Base-by-base conservation (phyloP, 92 coral and sea anemone genomes). In the Umimayanthus chanpuru region DNA sequence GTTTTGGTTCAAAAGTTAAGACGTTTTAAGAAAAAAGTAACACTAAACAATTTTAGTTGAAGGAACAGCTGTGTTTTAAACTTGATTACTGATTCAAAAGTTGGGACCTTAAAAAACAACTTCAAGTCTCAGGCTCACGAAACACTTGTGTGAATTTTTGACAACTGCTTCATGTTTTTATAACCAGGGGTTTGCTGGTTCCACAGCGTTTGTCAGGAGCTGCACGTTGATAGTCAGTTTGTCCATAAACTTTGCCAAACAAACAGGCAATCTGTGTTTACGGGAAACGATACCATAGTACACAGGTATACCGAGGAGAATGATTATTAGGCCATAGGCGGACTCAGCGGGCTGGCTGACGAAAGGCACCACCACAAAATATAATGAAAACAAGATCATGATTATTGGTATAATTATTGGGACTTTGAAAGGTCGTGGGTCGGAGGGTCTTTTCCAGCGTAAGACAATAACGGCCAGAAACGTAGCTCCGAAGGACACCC, bases 281-380 rank as follows among this genome's bases (percentile, higher is more conserved):
- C 78, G 78, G 10, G 28, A 29, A 30, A 73, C 38, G 40, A 90
- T 50, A 38, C 86, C 71, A 61, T 78, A 90, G 71, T 90, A 90
- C 26, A 90, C 92, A 12, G 92, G 92, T 23, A 90, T 80, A 32
- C 92, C 92, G 38, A 86, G 75, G 10, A 73, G 61, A 40, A 90
- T 40, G 11, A 90, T 29, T 7, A 79, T 28, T 3, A 90, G 85
- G 2, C 92, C 92, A 29, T 85, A 65, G 14, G 58, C 92, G 10
- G 92, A 90, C 68, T 90, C 92, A 8, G 81, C 26, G 12, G 92
- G 92, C 21, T 86, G 58, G 2, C 47, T 53, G 32, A 90, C 25
- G 70, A 90, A 86, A 18, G 92, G 92, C 5, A 81, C 87, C 0
- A 70, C 85, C 16, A 82, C 77, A 70, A 90, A 90, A 78, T 79